Evolutionary conservation across 37 sponge, comb jelly and placozoan genomes (phyloP), one percentile per base, ranked within the genome.

Genomic region (Bolinopsis microptera): DNA sequence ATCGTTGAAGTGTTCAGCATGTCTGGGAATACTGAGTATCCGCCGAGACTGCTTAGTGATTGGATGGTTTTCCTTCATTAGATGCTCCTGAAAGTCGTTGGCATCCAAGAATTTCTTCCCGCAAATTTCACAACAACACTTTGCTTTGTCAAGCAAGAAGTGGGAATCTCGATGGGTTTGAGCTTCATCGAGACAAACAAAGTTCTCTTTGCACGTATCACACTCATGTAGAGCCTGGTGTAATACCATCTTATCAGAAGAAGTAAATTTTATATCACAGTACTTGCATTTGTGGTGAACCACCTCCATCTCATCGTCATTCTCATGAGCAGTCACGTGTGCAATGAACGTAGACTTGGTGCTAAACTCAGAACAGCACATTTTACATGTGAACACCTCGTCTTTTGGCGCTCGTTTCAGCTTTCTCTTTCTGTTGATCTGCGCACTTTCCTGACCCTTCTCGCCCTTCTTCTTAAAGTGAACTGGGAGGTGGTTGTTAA

Each of bases 61-160:
- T 24, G 41, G 61, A 40, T 86, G 90, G 3, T 13, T 16, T 32
- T 35, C 32, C 0, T 23, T 18, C 13, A 25, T 9, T 2, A 86
- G 26, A 26, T 86, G 90, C 9, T 39, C 48, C 0, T 28, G n/a
- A 41, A 86, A 86, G 48, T 86, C 90, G 5, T 35, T 3, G 26
- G 36, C 0, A 1, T 39, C 30, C 30, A 86, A 41, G 28, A 86
- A 86, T 48, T 86, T 86, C 48, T 41, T 37, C 39, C 61, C 61
- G 26, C 90, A 86, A 24, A 86, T 40, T 25, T 86, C 90, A 26
- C 90, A 86, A 25, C 90, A 86, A n/a, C 90, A 86, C 35, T 40
- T 86, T 18, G 90, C 90, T 41, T 40, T 86, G 0, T 86, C 90
- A 22, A 18, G 35, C 30, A 86, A 38, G 61, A 86, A 0, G 39